Evolutionary conservation across 1,140 invertebrate species (phyloP).

Genomic region (Drosophila sproati): DNA sequence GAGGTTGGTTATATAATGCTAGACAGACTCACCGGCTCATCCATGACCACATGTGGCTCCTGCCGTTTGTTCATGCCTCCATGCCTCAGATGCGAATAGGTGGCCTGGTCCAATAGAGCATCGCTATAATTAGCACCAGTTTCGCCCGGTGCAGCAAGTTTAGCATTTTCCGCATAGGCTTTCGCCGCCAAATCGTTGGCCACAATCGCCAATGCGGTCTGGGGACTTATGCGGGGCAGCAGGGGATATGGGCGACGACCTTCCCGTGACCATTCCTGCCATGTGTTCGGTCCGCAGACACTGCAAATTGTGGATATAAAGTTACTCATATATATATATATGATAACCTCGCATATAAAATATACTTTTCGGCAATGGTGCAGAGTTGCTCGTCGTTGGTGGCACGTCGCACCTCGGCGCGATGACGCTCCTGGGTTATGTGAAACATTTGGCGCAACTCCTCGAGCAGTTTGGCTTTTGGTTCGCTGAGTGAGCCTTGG

Average conservation of each 20-base stretch:
- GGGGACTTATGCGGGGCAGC: slow-evolving; percentile 91
- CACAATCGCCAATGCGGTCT: slow-evolving; percentile 92
- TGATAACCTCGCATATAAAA: slow-evolving; percentile 21
- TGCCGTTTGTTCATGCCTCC: slow-evolving; percentile 31
- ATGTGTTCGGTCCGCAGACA: slow-evolving; percentile 91
- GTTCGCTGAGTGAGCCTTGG: slow-evolving; percentile 93
- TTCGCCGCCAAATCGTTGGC: slow-evolving; percentile 89
- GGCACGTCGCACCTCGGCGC: slow-evolving; percentile 94
- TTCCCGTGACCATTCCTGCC: slow-evolving; percentile 94
- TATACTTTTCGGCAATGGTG: slow-evolving; percentile 94
- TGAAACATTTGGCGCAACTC: slow-evolving; percentile 92
- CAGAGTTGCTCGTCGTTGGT: slow-evolving; percentile 95
- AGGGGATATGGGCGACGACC: slow-evolving; percentile 92
- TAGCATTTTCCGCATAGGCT: slow-evolving; percentile 85
- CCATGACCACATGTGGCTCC: slow-evolving; percentile 63
- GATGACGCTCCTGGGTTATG: slow-evolving; percentile 95
- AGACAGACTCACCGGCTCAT: slow-evolving; percentile 74
- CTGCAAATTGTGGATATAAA: slow-evolving; percentile 85
- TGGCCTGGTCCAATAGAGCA: slow-evolving; percentile 57
- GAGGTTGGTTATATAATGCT: slow-evolving; percentile 61
- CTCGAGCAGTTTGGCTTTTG: slow-evolving; percentile 93
- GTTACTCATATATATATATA: slow-evolving; percentile 35
- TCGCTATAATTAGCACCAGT: slow-evolving; percentile 62
- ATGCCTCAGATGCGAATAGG: slow-evolving; percentile 48
- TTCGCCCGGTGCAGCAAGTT: slow-evolving; percentile 82